Evolutionary conservation across 2,113 vertebrate species (phyloP), one percentile per base, ranked within the genome.

Genomic region (Lethenteron camtschaticum): DNA sequence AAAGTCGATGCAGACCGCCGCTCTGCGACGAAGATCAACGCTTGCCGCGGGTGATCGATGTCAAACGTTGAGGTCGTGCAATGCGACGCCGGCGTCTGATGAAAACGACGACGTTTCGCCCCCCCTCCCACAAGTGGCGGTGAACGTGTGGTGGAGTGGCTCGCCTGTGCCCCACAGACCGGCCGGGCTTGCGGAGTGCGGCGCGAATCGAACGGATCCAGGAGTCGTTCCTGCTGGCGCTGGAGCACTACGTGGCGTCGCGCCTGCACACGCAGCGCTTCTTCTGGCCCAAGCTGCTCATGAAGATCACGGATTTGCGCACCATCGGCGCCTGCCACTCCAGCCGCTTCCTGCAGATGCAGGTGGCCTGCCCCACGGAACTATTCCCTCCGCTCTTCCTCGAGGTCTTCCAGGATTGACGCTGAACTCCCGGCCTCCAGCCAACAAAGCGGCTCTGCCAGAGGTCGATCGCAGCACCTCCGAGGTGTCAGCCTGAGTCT

Each of bases 191-290:
- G 80, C 84, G 85, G 72, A 85, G 85, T 56, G 78, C 84, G 77
- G 86, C 85, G 77, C 86, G 86, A 82, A 87, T 89, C 20, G 86
- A 89, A 80, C 86, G 86, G 79, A 86, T 85, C 81, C 86, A 88
- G 81, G 85, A 88, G 83, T 85, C 82, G 1, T 88, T 85, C 78
- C 85, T 89, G 78, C 83, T 87, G 80, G 86, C 85, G 68, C 87
- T 89, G 24, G 86, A 89, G 82, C 86, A 88, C 83, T 89, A 89
- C 78, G 85, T 89, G 80, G 87, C 86, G 81, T 84, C 87, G 78
- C 85, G 85, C 80, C 86, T 87, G 85, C 86, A 87, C 85, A 88
- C 84, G 86, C 87, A 87, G 84, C 86, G 84, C 77, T 85, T 86
- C 82, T 85, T 85, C 81, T 85, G 84, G 83, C 84, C 84, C 79